A percentile compares a stretch with the other conserved stretches of the same genome.
Evolutionary conservation across 2,888 invertebrate species (phyloP).

Genomic region (Sthenelais limicola): DNA sequence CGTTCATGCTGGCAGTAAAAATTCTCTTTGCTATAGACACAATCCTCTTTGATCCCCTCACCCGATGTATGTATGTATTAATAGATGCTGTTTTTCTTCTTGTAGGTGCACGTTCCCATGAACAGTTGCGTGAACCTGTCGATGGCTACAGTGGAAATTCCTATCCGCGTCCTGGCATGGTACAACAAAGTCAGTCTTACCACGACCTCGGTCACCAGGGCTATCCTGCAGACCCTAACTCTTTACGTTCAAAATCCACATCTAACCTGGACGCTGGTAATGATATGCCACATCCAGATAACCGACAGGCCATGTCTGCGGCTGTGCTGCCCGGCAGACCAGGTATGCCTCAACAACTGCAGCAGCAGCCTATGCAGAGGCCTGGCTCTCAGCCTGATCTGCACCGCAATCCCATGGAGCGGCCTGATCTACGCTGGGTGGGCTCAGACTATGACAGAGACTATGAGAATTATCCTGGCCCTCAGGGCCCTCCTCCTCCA

Average conservation of each 20-base stretch:
- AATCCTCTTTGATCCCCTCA: no score
- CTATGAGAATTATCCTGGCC: conserved; percentile 65
- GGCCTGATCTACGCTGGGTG: conserved; percentile 20
- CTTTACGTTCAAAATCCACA: conserved; percentile 50
- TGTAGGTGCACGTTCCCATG: conserved; percentile 29
- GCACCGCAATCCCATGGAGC: neutral
- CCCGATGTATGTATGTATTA: no score
- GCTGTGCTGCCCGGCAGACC: conserved; percentile 32
- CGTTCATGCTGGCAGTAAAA: no score
- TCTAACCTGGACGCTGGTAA: conserved; percentile 49
- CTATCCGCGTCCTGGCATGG: neutral
- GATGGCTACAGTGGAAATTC: conserved; percentile 3
- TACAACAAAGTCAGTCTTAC: conserved; percentile 35
- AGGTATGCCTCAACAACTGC: conserved; percentile 9
- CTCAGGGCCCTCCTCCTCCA: no score
- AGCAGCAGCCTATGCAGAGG: neutral
- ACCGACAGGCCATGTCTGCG: conserved; percentile 35
- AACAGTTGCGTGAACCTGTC: conserved; percentile 22
- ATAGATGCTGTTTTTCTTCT: neutral
- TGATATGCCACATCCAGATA: conserved; percentile 27
- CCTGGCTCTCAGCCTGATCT: conserved; percentile 43
- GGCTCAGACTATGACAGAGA: conserved; percentile 47
- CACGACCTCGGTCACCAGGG: conserved; percentile 20
- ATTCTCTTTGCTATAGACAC: no score
- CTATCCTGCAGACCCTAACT: neutral